A percentile compares a stretch with the other conserved stretches of the same genome.
Evolutionary conservation across 2,797 vertebrate genomes (phyloP).

Genomic region (Rhynchonycteris naso): DNA sequence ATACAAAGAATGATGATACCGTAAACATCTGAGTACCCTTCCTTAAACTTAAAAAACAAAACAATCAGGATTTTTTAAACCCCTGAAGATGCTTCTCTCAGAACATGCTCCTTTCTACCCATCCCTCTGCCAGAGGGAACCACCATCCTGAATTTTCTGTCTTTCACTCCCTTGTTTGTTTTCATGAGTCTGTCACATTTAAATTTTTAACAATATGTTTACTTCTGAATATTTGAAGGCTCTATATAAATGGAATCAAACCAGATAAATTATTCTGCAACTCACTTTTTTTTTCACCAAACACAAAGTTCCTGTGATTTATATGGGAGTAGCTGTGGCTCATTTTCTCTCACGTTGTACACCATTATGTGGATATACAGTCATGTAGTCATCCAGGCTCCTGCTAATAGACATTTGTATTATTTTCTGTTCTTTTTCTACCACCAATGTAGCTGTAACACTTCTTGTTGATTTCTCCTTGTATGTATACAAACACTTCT

Average conservation of each 20-base stretch:
- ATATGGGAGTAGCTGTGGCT: neutral
- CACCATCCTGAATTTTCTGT: neutral
- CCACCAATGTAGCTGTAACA: neutral
- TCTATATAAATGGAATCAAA: neutral
- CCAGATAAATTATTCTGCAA: neutral
- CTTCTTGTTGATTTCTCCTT: neutral
- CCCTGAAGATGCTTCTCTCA: neutral
- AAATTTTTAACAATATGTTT: neutral
- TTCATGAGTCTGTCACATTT: neutral
- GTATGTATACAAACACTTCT: neutral
- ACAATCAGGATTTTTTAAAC: neutral
- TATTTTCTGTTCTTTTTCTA: neutral
- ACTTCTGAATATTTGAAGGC: neutral
- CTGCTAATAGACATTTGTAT: neutral
- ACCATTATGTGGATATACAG: neutral
- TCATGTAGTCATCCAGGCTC: neutral
- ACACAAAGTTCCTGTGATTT: neutral
- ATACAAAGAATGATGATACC: neutral
- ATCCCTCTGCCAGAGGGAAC: neutral
- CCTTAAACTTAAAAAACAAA: neutral
- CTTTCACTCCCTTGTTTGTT: neutral
- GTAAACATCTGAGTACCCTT: neutral
- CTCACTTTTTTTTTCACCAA: constrained; percentile 18
- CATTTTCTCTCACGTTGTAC: neutral
- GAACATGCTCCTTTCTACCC: too few relatives aligned